Evolutionary conservation across 2,888 invertebrate species (phyloP).

Genomic region (Glyphotaelius pellucidus): DNA sequence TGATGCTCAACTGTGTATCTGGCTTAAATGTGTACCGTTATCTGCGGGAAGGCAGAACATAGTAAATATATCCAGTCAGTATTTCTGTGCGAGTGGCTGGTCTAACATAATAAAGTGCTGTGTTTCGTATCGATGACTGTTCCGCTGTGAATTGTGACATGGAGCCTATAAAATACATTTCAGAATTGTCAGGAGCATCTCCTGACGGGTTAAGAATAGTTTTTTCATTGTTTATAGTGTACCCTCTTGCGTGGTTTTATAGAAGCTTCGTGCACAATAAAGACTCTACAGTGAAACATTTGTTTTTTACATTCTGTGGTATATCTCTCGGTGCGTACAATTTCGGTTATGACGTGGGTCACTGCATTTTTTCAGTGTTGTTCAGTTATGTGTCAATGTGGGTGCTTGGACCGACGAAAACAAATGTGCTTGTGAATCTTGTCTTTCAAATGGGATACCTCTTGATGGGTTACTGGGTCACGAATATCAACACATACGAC

Average conservation of each 20-base stretch:
- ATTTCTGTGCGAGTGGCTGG: not conserved
- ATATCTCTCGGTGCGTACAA: slow-evolving; percentile 88
- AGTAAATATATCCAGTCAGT: slow-evolving; percentile 22
- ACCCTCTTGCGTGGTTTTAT: slow-evolving; percentile 71
- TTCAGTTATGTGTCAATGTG: slow-evolving; percentile 84
- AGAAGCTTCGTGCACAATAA: slow-evolving; percentile 64
- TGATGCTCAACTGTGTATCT: not conserved
- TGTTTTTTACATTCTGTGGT: slow-evolving; percentile 86
- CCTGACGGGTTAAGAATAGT: slow-evolving; percentile 82
- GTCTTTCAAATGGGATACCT: slow-evolving; percentile 90
- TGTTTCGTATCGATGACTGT: not conserved
- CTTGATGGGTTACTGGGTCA: slow-evolving; percentile 85
- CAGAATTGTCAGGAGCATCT: slow-evolving; percentile 77
- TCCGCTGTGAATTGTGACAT: not conserved
- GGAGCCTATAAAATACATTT: slow-evolving; percentile 68
- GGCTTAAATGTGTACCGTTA: slow-evolving; percentile 20
- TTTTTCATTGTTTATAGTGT: slow-evolving; percentile 80
- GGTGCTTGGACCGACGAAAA: slow-evolving; percentile 80
- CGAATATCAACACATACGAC: slow-evolving; percentile 91
- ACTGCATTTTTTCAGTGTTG: slow-evolving; percentile 85
- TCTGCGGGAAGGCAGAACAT: slow-evolving; percentile 26
- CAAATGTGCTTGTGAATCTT: slow-evolving; percentile 85
- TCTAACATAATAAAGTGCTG: not conserved
- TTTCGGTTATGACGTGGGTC: slow-evolving; percentile 87
- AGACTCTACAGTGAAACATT: slow-evolving; percentile 78